Base-by-base conservation (phyloP, 2,888 invertebrate genomes). In the Trilocha varians region DNA sequence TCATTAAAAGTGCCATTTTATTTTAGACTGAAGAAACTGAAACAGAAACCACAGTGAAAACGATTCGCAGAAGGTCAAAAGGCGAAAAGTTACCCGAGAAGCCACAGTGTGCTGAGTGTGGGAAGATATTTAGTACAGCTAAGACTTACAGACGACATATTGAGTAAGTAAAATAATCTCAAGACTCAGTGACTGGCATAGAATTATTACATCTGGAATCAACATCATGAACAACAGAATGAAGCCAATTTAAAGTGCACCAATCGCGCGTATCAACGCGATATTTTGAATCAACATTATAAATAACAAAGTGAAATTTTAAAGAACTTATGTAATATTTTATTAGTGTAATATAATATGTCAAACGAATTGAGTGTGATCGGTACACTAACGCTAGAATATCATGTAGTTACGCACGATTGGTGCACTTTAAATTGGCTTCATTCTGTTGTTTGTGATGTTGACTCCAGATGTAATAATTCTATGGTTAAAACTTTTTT, bases 131-230 rank as follows among this genome's bases (percentile, higher is more conserved):
- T 47, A 84, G 85, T 54, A 80, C 82, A 0, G 58, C 63, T 47
- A 84, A 84, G 49, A 84, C 84, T 0, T 82, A 79, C 38, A 49
- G 78, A 16, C 84, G 83, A 18, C 84, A 84, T 41, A 44, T 77
- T 9, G 80, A 82, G 84, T 83, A 35, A 75, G 79, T 59, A 13
- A n/a, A 9, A 5, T 5, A 11, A 8, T 17, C 8, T 13, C 16
- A 6, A 3, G 11, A 5, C 11, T 5, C 11, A 34, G 5, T 5
- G 5, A 11, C 13, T 34, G 2, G n/a, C n/a, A n/a, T n/a, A n/a
- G n/a, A n/a, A n/a, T n/a, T n/a, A n/a, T n/a, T n/a, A n/a, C n/a
- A n/a, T n/a, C n/a, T n/a, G n/a, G n/a, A n/a, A n/a, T n/a, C n/a
- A n/a, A n/a, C n/a, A n/a, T n/a, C n/a, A n/a, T n/a, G n/a, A n/a